Percentiles rank a stretch among this genome's conserved stretches.
phyloP scores from a whole-genome alignment of 2,113 vertebrate genomes.

The Pipa parva region DNA sequence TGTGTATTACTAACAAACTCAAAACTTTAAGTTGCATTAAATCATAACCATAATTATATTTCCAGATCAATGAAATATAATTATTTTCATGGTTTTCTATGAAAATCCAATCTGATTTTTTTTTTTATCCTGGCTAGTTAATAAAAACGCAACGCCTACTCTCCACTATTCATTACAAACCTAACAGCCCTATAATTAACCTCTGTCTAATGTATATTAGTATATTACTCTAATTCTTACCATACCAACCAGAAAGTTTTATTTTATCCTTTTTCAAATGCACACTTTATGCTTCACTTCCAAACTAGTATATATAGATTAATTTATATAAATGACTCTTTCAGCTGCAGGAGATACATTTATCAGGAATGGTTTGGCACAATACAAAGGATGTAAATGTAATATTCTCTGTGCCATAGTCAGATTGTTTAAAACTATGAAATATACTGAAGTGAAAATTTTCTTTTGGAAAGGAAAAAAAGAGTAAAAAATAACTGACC shows the following conservation, averaged over 20 bases:
- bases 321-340: neutral
- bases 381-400: neutral
- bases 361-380: neutral
- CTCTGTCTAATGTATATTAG: conserved; percentile 26
- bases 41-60: no score
- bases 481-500: neutral
- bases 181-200: conserved; percentile 21
- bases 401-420: neutral
- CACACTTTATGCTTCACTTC: neutral
- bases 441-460: neutral
- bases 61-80: no score
- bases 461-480: neutral
- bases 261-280: neutral
- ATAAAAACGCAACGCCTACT: neutral
- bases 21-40: no score
- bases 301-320: conserved; percentile 4
- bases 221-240: neutral
- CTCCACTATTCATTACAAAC: neutral
- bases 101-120: neutral
- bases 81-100: no score
- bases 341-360: neutral
- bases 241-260: neutral
- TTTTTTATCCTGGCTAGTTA: neutral
- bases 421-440: neutral
- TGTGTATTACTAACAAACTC: no score